Conservation (phyloP, 2,797 vertebrate species). For the Somateria mollissima region DNA sequence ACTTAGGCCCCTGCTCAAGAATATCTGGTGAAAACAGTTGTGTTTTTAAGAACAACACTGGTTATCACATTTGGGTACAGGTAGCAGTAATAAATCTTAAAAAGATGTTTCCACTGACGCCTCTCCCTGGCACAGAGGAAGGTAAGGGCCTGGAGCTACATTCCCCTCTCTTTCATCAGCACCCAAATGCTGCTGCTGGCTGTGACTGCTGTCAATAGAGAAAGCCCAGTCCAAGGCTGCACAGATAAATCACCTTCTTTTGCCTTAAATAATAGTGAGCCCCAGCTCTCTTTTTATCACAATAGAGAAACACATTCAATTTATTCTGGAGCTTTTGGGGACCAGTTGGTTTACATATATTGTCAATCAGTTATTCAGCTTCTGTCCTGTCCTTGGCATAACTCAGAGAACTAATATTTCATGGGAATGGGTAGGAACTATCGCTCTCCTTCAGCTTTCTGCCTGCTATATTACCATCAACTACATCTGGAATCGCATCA, state of each 20-base stretch:
- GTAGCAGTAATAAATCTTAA: background rate
- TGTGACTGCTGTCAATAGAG: background rate
- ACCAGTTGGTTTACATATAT: background rate
- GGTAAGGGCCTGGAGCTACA: background rate
- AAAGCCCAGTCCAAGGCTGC: background rate
- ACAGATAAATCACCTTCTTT: background rate
- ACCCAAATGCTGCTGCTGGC: background rate
- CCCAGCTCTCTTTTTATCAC: background rate
- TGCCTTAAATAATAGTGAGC: background rate
- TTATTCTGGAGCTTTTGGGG: background rate
- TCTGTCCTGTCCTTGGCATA: background rate
- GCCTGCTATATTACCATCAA: background rate
- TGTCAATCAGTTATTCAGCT: slow-evolving; percentile 13
- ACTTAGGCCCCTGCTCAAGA: background rate
- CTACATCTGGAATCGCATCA: background rate
- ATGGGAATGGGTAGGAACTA: background rate
- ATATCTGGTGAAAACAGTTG: background rate
- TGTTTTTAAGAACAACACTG: background rate
- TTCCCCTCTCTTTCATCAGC: background rate
- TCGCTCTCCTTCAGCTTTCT: background rate
- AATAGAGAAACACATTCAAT: background rate
- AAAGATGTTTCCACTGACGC: background rate
- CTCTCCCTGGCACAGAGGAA: background rate
- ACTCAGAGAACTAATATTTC: background rate
- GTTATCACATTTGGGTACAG: background rate